Evolutionary conservation across 2,113 vertebrate species (phyloP), one percentile per base, ranked within the genome.

Genomic region (Columba livia): DNA sequence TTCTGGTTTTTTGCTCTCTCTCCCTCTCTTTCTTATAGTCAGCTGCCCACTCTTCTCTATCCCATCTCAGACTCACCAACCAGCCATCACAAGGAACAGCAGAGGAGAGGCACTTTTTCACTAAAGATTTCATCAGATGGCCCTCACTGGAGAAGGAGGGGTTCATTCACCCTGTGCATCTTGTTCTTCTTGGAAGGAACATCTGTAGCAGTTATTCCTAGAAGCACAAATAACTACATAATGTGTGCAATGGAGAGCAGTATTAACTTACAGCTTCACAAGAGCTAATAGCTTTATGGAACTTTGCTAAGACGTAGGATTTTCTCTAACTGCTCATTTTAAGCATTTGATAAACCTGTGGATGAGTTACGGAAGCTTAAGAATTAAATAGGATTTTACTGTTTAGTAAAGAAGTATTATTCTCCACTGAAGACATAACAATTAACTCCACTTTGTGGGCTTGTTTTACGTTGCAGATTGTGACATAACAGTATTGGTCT

Each of bases 341-440:
- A 96, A 96, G 38, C 24, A 84, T 94, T 95, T 91, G 58, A 93
- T 89, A 84, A 97, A 95, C 25, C 57, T 71, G 40, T 73, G 75
- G 73, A 95, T 96, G 88, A 93, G 88, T 94, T 93, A 90, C 0
- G 42, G 90, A 88, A 87, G 70, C 78, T 95, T 92, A 94, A 82
- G 88, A 95, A 98, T 97, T 93, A 96, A 81, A 92, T 81, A 29
- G 18, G 28, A 57, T 96, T 96, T 97, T 75, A 84, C 53, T 88
- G 40, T 84, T 94, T 66, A 48, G 87, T 83, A 79, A 94, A 93
- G 94, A 83, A 85, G 29, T 26, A 17, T 83, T 96, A 61, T 80
- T 92, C 56, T 70, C 65, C 51, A 12, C 20, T 36, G 73, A 88
- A 85, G 64, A 66, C 8, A 3, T 65, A 95, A 93, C 50, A n/a